Base-by-base conservation (phyloP, 1,140 invertebrate species). In the Drosophila subpulchrella region DNA sequence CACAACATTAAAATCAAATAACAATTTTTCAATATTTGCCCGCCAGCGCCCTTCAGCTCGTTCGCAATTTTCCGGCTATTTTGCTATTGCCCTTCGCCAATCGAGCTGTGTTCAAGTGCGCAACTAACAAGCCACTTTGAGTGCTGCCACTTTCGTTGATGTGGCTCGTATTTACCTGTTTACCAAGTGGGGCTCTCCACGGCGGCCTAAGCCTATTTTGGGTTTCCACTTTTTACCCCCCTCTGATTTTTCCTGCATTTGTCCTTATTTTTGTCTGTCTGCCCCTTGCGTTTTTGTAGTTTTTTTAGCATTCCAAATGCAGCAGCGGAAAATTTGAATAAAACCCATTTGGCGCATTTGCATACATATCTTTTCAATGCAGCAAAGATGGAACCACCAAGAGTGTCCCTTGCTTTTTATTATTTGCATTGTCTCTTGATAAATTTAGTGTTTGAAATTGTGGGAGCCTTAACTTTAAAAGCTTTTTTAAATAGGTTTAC, bases 301-400 rank as follows among this genome's bases (percentile, higher is more conserved):
- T 53, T 73, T 60, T 76, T 77, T 74, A 88, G 78, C 79, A 88
- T 82, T 79, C 34, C 36, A 80, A 77, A 88, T 88, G 79, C 79
- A 83, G 42, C 57, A 59, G 41, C 47, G 62, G 38, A 56, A 74
- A 83, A 89, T 89, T 84, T 89, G 70, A 89, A 89, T 89, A 89
- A 89, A 88, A 89, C 76, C 77, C 84, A 89, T 89, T 88, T 82
- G 83, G 57, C 62, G 61, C 67, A 88, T 82, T 88, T 88, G 83
- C 84, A 88, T 88, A 74, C 61, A 66, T 84, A 81, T 84, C 67
- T 68, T 54, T 24, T 38, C 39, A 47, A 65, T 73, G 48, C 66
- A 80, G 42, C 27, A 53, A 47, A 71, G 47, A 78, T 55, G 41
- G 38, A 59, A 24, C 27, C 36, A 11, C 30, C 8, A 60, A 50